Evolutionary conservation across 2,888 invertebrate genomes (phyloP).

Genomic region (Lordiphosa andalusiaca): DNA sequence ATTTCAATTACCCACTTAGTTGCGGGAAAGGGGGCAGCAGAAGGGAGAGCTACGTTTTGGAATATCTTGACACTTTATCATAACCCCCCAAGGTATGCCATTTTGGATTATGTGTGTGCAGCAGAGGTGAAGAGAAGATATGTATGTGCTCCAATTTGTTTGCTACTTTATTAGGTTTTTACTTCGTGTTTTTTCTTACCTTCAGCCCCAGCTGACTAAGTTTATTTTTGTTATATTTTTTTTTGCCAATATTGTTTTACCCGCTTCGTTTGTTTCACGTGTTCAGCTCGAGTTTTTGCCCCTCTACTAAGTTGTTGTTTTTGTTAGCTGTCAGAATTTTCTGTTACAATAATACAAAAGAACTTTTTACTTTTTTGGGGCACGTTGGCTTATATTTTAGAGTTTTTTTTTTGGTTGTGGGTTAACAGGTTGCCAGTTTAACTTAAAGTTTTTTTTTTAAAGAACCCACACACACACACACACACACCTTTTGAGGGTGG

Average conservation of each 20-base stretch:
- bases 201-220: constrained; percentile 39
- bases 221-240: constrained; percentile 18
- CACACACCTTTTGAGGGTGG: constrained; percentile 22
- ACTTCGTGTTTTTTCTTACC: constrained; percentile 4
- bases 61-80: constrained; percentile 68
- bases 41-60: constrained; percentile 37
- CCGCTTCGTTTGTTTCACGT: constrained; percentile 56
- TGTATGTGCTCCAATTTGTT: constrained; percentile 72
- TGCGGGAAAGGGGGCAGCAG: constrained; percentile 28
- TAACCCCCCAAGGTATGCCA: constrained; percentile 32
- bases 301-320: constrained; percentile 18
- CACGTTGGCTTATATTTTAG: constrained; percentile 7
- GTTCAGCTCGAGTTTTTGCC: constrained; percentile 46
- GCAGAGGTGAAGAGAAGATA: constrained; percentile 32
- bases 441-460: constrained; percentile 9
- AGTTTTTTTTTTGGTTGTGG: constrained; percentile 31
- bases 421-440: constrained; percentile 59
- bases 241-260: constrained; percentile 63
- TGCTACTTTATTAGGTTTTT: constrained; percentile 59
- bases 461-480: constrained; percentile 4
- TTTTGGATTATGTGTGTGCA: constrained; percentile 51
- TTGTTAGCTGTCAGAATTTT: constrained; percentile 59
- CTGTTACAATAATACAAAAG: constrained; percentile 57
- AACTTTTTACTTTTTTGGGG: constrained; percentile 53
- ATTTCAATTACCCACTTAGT: constrained; percentile 63